Conservation (phyloP, 2,888 invertebrate genomes). For the Cordilura impudica region DNA sequence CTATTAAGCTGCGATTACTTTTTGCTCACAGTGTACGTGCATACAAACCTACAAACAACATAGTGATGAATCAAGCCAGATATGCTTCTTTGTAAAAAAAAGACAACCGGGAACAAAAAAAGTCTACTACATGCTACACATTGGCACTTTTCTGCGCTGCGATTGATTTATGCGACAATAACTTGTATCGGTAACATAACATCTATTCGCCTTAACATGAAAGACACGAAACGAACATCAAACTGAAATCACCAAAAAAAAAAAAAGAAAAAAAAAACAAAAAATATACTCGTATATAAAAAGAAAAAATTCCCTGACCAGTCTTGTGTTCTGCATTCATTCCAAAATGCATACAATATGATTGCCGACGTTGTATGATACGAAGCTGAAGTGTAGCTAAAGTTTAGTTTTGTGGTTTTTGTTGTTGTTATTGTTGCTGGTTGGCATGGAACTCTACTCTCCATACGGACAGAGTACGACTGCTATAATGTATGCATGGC, state of each 20-base stretch:
- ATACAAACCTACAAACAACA: slow-evolving; percentile 22
- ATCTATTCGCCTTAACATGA: slow-evolving; percentile 61
- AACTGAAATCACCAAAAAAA: slow-evolving; percentile 27
- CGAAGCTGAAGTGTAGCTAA: neutral
- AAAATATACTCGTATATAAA: no score
- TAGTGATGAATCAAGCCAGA: slow-evolving; percentile 57
- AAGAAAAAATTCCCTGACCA: slow-evolving; percentile 43
- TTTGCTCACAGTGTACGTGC: neutral
- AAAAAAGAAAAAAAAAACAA: no score
- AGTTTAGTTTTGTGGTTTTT: slow-evolving; percentile 4
- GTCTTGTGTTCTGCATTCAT: slow-evolving; percentile 17
- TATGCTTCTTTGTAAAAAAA: slow-evolving; percentile 61
- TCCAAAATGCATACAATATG: slow-evolving; percentile 28
- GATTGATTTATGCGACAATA: slow-evolving; percentile 63
- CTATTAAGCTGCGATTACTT: neutral
- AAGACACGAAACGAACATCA: slow-evolving; percentile 53
- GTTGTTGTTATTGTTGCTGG: slow-evolving; percentile 8
- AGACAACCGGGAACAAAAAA: slow-evolving; percentile 25
- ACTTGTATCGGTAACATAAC: slow-evolving; percentile 63
- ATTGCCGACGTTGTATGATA: neutral
- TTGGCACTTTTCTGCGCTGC: slow-evolving; percentile 50
- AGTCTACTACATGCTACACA: slow-evolving; percentile 56
- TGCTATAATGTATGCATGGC: slow-evolving; percentile 59
- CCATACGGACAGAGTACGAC: neutral
- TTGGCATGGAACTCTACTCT: slow-evolving; percentile 7